Evolutionary conservation across 2,797 vertebrate genomes (phyloP), one percentile per base, ranked within the genome.

Genomic region (Sebastes wilsoni): DNA sequence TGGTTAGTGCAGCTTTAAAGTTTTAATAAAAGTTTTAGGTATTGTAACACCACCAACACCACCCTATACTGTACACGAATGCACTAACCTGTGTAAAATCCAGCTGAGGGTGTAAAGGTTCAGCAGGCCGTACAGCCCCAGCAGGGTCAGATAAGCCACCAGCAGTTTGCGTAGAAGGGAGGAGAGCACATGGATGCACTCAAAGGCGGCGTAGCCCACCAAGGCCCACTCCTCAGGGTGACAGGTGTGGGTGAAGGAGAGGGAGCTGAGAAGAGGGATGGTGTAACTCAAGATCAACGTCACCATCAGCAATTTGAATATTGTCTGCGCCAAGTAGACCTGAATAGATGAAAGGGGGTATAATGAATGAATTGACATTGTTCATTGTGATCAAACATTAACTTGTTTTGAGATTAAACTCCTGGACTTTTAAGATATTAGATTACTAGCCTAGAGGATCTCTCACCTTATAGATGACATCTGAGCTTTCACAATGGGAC

Each of bases 171-270:
- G 92, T 25, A 97, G 92, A 18, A 96, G 92, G 3, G 95, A 95
- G 23, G 96, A 96, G 68, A 97, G 93, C 58, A 93, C 92, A 58
- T 97, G 96, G 72, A 96, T 95, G 54, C 97, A 97, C 73, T 94
- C 90, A 32, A 97, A 97, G 78, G 89, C 75, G 2, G 84, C 30
- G 80, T 96, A 97, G 34, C 96, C 96, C 20, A 95, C 93, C 60
- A 96, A 70, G 34, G 90, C 82, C 2, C 88, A 75, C 65, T 95
- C 91, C 65, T 90, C 91, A 6, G 94, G 95, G 66, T 84, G 91
- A 83, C 96, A 97, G 38, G 87, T 79, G 77, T 97, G 94, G 70
- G 78, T 94, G 83, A 97, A 97, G 16, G 93, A 88, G 82, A 97
- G 92, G 61, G 94, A 94, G 79, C 90, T 83, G 75, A 97, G 91